Conservation (phyloP, 2,113 vertebrate species). For the Phaethon lepturus region DNA sequence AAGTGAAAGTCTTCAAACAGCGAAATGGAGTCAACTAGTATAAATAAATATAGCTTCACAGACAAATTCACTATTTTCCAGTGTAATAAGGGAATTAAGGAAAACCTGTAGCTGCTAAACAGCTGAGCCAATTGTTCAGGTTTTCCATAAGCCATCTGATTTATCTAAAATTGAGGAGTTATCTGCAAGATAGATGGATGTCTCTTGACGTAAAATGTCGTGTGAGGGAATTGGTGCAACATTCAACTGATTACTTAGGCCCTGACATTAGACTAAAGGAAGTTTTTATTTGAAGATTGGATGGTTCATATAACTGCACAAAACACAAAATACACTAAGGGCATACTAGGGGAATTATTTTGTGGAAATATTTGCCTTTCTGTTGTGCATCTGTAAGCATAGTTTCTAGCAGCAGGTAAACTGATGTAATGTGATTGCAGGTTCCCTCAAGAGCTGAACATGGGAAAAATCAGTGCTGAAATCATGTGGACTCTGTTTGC, state of each 20-base stretch:
- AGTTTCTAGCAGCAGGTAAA: constrained; percentile 1
- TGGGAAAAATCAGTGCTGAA: constrained; percentile 92
- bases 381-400: background rate
- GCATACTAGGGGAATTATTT: background rate
- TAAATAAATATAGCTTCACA: background rate
- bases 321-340: background rate
- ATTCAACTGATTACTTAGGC: background rate
- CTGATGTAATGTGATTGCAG: constrained; percentile 75
- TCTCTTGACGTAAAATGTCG: background rate
- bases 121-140: background rate
- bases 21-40: background rate
- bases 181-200: background rate
- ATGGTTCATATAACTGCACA: background rate
- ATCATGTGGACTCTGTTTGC: constrained; percentile 94
- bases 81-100: background rate
- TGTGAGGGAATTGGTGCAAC: background rate
- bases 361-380: background rate
- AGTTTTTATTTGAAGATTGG: background rate
- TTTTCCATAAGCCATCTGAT: background rate
- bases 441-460: constrained; percentile 95
- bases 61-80: background rate
- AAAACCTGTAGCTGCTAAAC: background rate
- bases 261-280: background rate
- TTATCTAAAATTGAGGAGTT: background rate
- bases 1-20: background rate